Evolutionary conservation across 2,888 invertebrate species (phyloP), one percentile per base, ranked within the genome.

Genomic region (Orchesella flavescens): DNA sequence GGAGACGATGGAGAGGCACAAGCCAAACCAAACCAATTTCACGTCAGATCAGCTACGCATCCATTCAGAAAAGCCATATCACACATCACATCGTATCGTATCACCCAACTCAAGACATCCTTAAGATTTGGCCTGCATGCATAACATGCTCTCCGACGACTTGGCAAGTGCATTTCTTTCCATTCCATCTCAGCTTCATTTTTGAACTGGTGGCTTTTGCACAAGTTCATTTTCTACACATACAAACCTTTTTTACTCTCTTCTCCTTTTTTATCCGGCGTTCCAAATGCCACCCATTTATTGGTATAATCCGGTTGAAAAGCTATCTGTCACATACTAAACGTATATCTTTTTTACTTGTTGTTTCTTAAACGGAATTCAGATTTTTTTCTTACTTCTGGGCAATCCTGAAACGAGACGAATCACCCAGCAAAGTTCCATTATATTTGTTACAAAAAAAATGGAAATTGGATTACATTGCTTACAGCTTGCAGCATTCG

Each of bases 21-120:
- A 78, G 71, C 71, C 78, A 75, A 75, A 59, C 65, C 75, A 78
- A 78, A 59, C 65, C 75, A 78, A 78, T 78, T 77, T 78, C 78
- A 78, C 71, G 78, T 63, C 71, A 53, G 78, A 78, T 78, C 78
- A 71, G 71, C 71, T 69, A 78, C 78, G 78, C 78, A 65, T 78
- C 55, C 78, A 78, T 78, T 78, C 71, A 72, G 69, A 80, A 80
- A 73, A 65, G 73, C 57, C 73, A 73, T 80, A 80, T 73, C 78
- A 46, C 71, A 63, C 46, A 69, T 57, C 66, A 15, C 59, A 77
- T 77, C 78, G n/a, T n/a, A 49, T 15, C 78, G 46, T 59, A 17
- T 12, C 66, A 65, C 63, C 49, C 61, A 17, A 61, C 46, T 65
- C 65, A 75, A 34, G 34, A 34, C 34, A 7, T 34, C 2, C 34